phyloP scores from a whole-genome alignment of 2,797 vertebrate genomes.

The Melanotaenia boesemani region DNA sequence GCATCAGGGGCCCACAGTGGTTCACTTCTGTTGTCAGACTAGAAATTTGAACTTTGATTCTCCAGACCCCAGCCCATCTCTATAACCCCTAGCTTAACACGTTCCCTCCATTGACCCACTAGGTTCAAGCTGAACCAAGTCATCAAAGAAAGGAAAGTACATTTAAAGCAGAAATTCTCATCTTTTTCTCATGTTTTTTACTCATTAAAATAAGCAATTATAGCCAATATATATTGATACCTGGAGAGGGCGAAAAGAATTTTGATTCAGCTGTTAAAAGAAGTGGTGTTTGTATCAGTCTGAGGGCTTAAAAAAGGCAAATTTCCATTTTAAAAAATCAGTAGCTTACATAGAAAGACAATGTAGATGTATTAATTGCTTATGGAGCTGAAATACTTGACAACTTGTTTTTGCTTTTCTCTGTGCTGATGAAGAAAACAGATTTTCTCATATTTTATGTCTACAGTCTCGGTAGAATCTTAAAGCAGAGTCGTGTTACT shows the following conservation, averaged over 20 bases:
- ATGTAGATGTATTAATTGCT: neutral
- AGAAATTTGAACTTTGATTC: neutral
- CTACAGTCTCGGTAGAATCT: slow-evolving; percentile 33
- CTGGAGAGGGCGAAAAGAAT: neutral
- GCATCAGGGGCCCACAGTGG: neutral
- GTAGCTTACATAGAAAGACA: neutral
- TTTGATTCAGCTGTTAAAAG: neutral
- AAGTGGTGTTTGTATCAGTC: neutral
- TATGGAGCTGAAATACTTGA: neutral
- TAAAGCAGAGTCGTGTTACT: slow-evolving; percentile 37
- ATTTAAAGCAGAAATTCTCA: neutral
- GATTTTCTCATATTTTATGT: slow-evolving; percentile 29
- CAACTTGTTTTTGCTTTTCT: slow-evolving; percentile 15
- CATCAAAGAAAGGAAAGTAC: neutral
- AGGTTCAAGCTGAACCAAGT: neutral
- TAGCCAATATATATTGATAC: neutral
- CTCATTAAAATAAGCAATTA: neutral
- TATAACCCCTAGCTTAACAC: neutral
- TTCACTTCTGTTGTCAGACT: neutral
- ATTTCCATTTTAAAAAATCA: neutral
- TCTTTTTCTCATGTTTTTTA: neutral
- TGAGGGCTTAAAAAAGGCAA: neutral
- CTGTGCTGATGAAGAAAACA: slow-evolving; percentile 52
- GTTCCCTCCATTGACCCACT: neutral
- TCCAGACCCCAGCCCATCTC: neutral